Conservation (phyloP, 2,797 vertebrate genomes). For the Hirundo rustica region DNA sequence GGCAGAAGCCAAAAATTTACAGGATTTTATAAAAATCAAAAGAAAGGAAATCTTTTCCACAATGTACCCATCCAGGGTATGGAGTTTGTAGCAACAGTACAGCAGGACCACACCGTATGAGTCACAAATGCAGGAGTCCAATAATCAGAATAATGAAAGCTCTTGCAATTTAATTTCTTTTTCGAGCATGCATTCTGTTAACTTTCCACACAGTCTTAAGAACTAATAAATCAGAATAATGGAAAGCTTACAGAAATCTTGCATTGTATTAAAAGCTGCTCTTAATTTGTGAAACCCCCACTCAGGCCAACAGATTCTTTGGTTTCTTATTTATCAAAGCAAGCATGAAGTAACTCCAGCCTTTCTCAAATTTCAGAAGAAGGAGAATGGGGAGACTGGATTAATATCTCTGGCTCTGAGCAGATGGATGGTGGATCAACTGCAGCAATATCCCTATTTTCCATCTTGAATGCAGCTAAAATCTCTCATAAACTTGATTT, state of each 20-base stretch:
- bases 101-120: background rate
- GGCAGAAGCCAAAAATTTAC: background rate
- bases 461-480: background rate
- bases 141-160: conserved; percentile 1
- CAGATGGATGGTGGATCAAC: background rate
- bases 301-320: background rate
- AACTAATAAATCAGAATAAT: conserved; percentile 42
- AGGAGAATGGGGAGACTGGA: background rate
- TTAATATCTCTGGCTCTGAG: background rate
- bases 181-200: background rate
- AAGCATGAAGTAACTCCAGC: background rate
- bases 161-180: conserved; percentile 10
- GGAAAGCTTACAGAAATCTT: conserved; percentile 24
- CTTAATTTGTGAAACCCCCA: background rate
- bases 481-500: background rate
- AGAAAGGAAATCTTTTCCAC: background rate
- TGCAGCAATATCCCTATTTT: background rate
- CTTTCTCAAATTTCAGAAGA: background rate
- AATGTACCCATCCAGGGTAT: background rate
- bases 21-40: background rate
- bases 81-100: background rate
- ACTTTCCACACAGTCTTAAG: background rate
- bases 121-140: background rate
- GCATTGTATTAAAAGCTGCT: background rate
- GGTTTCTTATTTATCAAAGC: background rate